Evolutionary conservation across 2,797 vertebrate genomes (phyloP), one percentile per base, ranked within the genome.

Genomic region (Cossypha polioptera): DNA sequence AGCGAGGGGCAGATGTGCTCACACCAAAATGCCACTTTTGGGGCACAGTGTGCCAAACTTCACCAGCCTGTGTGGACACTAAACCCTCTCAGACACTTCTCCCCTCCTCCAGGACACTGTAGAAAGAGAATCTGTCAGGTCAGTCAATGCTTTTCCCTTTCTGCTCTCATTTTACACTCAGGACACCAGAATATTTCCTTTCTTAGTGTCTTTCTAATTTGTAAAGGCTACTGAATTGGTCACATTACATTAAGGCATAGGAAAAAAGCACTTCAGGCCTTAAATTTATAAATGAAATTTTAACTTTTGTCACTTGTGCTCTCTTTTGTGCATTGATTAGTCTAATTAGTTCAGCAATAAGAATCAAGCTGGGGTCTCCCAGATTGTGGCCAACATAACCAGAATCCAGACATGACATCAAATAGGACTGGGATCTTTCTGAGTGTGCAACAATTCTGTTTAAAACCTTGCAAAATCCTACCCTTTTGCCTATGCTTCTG

Each of bases 261-360:
- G 29, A 79, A 16, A 45, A 89, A 93, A 89, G 31, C 74, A 77
- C 69, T 75, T 76, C 10, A 17, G 67, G 83, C 67, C 29, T 91
- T 69, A 45, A 69, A 59, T 53, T 51, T 82, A 76, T 47, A 86
- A 92, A 88, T 69, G 38, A 45, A 78, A 75, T 68, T 42, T 7
- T 88, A 78, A 73, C 76, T 58, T 88, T 74, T 71, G 38, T 71
- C 54, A 61, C 45, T 86, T 65, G 38, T 13, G 10, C 45, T 80
- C 19, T 40, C n/a, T 84, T 82, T 55, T 65, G 51, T 69, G 54
- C 54, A 31, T 38, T 74, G 77, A 92, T 79, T 84, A 81, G 66
- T 83, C 20, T 78, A 66, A 94, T 93, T 75, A 94, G 19, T 69
- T 88, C 43, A 76, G 50, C 36, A 51, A 1, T 40, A 83, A 61